These are phyloP conservation scores for Diglossa brunneiventris DNA, from an alignment of 2,113 vertebrate genomes.

Conservation along the genomic window DNA sequence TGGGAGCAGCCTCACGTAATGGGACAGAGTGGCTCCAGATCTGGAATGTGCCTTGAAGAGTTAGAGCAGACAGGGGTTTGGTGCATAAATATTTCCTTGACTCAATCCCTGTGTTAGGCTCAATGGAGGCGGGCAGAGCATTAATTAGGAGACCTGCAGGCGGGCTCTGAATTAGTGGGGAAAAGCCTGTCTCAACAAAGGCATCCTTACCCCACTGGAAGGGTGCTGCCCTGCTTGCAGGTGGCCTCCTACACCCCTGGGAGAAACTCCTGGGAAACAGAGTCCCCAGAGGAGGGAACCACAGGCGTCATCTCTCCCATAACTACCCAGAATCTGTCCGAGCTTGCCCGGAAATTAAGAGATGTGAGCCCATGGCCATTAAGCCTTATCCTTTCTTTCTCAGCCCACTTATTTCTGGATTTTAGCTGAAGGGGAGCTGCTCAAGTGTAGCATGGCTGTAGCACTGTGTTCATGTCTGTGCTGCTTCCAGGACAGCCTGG, in stretches of 20 bases:
- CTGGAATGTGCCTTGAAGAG: background rate
- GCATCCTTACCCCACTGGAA: background rate
- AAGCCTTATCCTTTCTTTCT: background rate
- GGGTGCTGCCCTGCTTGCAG: background rate
- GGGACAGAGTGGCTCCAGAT: background rate
- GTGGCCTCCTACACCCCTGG: background rate
- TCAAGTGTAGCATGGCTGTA: background rate
- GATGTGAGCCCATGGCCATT: background rate
- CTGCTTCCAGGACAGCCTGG: background rate
- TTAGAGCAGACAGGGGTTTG: background rate
- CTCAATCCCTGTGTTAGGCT: background rate
- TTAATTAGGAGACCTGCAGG: background rate
- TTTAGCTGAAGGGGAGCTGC: background rate
- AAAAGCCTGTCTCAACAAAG: background rate
- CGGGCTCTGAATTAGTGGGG: background rate
- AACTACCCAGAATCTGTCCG: background rate
- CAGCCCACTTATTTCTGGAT: background rate
- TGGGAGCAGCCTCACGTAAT: background rate
- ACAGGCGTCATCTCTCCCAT: fast-evolving
- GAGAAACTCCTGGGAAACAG: slow-evolving; percentile 1
- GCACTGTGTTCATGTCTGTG: fast-evolving
- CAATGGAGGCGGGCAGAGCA: background rate
- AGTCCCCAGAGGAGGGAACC: background rate
- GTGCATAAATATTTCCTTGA: background rate
- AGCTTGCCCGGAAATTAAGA: slow-evolving; percentile 4